Evolutionary conservation across 2,797 vertebrate genomes (phyloP), one percentile per base, ranked within the genome.

Genomic region (Rhinichthys osculus): DNA sequence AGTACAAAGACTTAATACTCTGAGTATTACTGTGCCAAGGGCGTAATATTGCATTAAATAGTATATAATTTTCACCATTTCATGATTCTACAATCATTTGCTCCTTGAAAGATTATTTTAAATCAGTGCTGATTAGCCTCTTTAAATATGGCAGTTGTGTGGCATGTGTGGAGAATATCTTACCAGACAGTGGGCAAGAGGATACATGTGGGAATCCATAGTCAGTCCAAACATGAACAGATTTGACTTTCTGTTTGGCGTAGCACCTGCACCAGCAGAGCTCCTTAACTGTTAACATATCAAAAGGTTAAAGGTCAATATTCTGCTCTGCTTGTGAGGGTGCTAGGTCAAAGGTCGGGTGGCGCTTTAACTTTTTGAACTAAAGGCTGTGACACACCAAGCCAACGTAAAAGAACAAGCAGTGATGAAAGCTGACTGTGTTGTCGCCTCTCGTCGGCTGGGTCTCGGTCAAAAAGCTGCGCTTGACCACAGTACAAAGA

Each of bases 231-330:
- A 94, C 92, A 88, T 93, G 93, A 93, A 91, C 90, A 89, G 94
- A 93, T 95, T 95, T 90, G 72, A 69, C 83, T 87, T 84, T 88
- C 86, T 90, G 83, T 88, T 88, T 96, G 95, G 95, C 93, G 92
- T 96, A 95, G 95, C 95, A 95, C 95, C 95, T 95, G 95, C 95
- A 95, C 95, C 95, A 95, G 95, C 95, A 95, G 95, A 95, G 95
- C 93, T 95, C 95, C 91, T 96, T 95, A 91, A 95, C 95, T 96
- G 95, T 96, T 95, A 94, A 95, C 94, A 95, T 94, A 95, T 94
- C 93, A 95, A 95, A 92, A 95, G 93, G 94, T 95, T 89, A 95
- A 91, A 93, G 94, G 95, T 95, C 95, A 95, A 95, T 94, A 92
- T 92, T 95, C 94, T 30, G 50, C 94, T 96, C 95, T 95, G 94